Percentiles rank a stretch among this genome's conserved stretches.
Conservation (phyloP, 2,797 vertebrate species). For the Scolopax rusticola region DNA sequence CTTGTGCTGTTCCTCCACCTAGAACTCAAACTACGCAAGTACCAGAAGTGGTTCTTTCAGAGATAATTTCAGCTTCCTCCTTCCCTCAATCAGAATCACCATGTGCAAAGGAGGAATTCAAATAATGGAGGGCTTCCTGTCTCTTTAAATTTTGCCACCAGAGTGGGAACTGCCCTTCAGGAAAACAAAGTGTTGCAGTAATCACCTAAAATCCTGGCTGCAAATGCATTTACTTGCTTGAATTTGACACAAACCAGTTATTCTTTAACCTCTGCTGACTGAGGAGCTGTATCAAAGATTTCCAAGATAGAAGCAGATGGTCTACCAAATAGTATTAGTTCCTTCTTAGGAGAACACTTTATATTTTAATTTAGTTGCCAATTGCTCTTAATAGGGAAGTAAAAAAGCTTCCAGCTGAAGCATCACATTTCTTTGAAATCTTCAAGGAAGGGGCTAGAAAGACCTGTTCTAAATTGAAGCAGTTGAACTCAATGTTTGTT, state of each 20-base stretch:
- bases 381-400: not conserved
- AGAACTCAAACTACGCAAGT: not conserved
- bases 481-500: constrained; percentile 53
- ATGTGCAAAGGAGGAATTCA: not conserved
- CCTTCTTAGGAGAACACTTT: not conserved
- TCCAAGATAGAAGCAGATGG: constrained; percentile 21
- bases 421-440: constrained; percentile 30
- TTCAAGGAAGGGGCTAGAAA: constrained; percentile 43
- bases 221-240: not conserved
- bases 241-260: not conserved
- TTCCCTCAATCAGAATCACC: not conserved
- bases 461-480: constrained; percentile 35
- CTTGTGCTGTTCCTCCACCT: not conserved
- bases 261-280: constrained; percentile 2
- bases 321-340: constrained; percentile 14
- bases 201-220: not conserved
- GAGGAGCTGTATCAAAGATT: constrained; percentile 10
- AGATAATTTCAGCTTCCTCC: not conserved
- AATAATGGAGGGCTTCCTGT: not conserved
- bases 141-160: not conserved
- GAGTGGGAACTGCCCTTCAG: not conserved
- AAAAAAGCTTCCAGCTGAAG: constrained; percentile 41
- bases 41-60: not conserved
- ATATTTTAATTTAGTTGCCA: constrained; percentile 48
- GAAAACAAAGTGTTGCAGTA: not conserved